Base-by-base conservation (phyloP, 2,888 invertebrate species). In the Esperia sulphurella region DNA sequence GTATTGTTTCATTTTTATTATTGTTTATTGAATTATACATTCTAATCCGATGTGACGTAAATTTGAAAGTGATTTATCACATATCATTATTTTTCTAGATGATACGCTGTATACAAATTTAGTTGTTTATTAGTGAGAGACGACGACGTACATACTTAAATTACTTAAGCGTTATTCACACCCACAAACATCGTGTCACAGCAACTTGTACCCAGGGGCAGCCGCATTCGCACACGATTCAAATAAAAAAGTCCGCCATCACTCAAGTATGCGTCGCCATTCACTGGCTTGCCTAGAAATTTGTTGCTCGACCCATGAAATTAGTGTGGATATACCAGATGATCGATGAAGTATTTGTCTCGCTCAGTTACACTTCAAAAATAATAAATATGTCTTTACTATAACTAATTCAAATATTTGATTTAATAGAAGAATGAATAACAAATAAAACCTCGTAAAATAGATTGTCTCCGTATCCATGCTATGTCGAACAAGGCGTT, bases 181-280 rank as follows among this genome's bases (percentile, higher is more conserved):
- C n/a, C 35, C 35, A n/a, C 35, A 35, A 35, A n/a, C n/a, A n/a
- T n/a, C n/a, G n/a, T 35, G 35, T 41, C 35, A 35, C 35, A 35
- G 21, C 10, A 5, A n/a, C n/a, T 35, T 9, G 35, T 35, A n/a
- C 35, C 21, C 21, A 66, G 58, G 75, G 74, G 68, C 75, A 71
- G 65, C 70, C 81, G 80, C 89, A 89, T 89, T 88, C 84, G 74
- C 74, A 84, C 89, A 89, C 89, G 89, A 86, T 85, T 89, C 88
- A 88, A 89, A 89, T 89, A 89, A 88, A 88, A 87, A 88, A 89
- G 87, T 83, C 82, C 84, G 74, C 83, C 78, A 83, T 87, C 88
- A 87, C 85, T 88, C 88, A 88, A 89, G 85, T 88, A 89, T 88
- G 88, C 89, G 83, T 75, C 83, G 81, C 84, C 79, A 83, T 87